These are phyloP conservation scores for Morus bassanus DNA, from an alignment of 2,797 vertebrate species.

Conservation along the genomic window DNA sequence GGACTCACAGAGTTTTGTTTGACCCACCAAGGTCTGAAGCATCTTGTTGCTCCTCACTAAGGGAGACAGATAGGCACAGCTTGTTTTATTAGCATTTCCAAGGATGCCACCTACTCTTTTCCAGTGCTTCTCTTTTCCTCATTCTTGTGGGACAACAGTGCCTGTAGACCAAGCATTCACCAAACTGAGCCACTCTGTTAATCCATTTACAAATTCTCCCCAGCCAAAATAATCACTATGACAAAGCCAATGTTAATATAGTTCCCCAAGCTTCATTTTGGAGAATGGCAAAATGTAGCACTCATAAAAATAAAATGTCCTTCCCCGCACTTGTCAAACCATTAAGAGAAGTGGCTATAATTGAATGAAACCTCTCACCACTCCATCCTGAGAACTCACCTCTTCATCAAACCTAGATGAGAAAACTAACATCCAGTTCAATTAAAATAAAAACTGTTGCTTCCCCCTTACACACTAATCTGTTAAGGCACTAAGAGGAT, in stretches of 20 bases:
- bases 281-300: background rate
- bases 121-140: background rate
- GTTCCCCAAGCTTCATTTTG: background rate
- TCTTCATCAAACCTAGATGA: background rate
- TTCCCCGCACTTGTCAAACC: background rate
- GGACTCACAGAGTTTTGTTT: background rate
- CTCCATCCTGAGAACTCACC: background rate
- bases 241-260: background rate
- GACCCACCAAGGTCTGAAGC: background rate
- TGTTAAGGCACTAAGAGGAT: constrained; percentile 12
- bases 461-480: background rate
- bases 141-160: rapidly evolving
- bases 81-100: background rate
- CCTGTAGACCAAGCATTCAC: background rate
- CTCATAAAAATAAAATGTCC: background rate
- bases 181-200: background rate
- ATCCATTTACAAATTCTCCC: background rate
- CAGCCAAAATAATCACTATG: background rate
- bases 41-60: background rate
- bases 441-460: background rate
- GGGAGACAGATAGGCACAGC: background rate
- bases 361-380: background rate
- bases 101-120: background rate
- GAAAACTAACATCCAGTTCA: background rate
- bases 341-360: background rate